phyloP scores from a whole-genome alignment of 2,888 invertebrate species.

The Cantharis rustica region DNA sequence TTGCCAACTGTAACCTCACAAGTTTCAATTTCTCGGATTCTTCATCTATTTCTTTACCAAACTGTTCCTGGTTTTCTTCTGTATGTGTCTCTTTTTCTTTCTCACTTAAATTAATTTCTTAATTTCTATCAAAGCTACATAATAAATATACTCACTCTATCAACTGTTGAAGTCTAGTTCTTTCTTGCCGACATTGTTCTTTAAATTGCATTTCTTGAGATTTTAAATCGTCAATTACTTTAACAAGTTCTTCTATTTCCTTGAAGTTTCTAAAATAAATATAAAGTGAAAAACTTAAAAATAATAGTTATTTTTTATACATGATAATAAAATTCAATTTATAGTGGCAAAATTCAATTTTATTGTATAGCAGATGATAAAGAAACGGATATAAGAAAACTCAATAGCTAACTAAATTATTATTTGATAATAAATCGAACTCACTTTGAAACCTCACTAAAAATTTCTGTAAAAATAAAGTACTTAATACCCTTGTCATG shows the following conservation, averaged over 20 bases:
- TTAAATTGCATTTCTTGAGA: slow-evolving; percentile 75
- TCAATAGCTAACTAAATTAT: too few relatives aligned
- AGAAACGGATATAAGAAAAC: too few relatives aligned
- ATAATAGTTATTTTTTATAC: too few relatives aligned
- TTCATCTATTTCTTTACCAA: slow-evolving; percentile 60
- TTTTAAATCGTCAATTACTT: slow-evolving; percentile 73
- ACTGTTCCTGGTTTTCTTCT: slow-evolving; percentile 57
- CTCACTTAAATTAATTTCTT: slow-evolving; percentile 52
- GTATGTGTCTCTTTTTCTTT: slow-evolving; percentile 55
- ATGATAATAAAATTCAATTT: too few relatives aligned
- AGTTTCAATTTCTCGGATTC: slow-evolving; percentile 67
- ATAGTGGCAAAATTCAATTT: too few relatives aligned
- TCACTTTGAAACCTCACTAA: too few relatives aligned
- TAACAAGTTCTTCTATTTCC: slow-evolving; percentile 66
- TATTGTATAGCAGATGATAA: too few relatives aligned
- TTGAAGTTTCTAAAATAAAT: slow-evolving; percentile 44
- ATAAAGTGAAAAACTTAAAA: slow-evolving; percentile 1
- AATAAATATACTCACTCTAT: slow-evolving; percentile 49
- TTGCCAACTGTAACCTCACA: slow-evolving; percentile 73
- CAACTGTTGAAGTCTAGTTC: slow-evolving; percentile 59
- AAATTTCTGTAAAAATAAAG: too few relatives aligned
- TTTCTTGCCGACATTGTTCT: slow-evolving; percentile 72
- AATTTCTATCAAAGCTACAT: neutral
- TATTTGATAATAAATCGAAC: too few relatives aligned
- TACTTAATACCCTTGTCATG: too few relatives aligned